phyloP scores from a whole-genome alignment of 2,797 vertebrate species.

The Uromys caudimaculatus region DNA sequence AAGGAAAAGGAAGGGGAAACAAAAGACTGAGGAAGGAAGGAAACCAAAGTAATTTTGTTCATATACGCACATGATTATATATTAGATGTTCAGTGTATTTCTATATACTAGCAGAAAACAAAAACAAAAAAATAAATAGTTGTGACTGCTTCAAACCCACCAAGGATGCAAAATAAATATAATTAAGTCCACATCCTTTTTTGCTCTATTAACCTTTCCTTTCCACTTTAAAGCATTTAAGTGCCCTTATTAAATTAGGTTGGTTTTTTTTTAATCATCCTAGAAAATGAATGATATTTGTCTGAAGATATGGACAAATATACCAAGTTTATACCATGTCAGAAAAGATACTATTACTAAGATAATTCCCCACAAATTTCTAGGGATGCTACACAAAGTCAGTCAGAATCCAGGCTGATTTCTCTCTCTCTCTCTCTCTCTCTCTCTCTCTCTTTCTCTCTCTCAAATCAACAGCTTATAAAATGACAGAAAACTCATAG shows the following conservation, averaged over 20 bases:
- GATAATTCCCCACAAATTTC: not conserved
- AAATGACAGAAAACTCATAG: slow-evolving; percentile 3
- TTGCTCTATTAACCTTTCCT: too few species aligned
- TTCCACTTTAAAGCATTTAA: too few species aligned
- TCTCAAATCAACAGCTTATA: slow-evolving; percentile 9
- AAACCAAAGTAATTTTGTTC: slow-evolving; percentile 8
- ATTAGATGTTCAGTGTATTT: slow-evolving; percentile 8
- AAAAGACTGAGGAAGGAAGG: not conserved
- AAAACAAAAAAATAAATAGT: slow-evolving; percentile 32
- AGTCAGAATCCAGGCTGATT: not conserved
- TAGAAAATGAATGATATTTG: slow-evolving; percentile 8
- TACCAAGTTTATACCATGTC: not conserved
- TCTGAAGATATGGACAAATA: not conserved
- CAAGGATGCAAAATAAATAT: not conserved
- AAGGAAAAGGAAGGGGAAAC: slow-evolving; percentile 43
- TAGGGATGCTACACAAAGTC: slow-evolving; percentile 18
- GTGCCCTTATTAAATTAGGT: too few species aligned
- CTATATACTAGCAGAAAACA: slow-evolving; percentile 3
- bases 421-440: not conserved
- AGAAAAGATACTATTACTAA: not conserved
- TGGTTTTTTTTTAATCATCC: too few species aligned
- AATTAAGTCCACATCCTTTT: too few species aligned
- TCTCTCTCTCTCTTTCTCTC: not conserved
- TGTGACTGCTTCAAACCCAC: slow-evolving; percentile 1
- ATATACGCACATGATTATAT: not conserved